Conservation (phyloP, 2,113 vertebrate species). For the Protobothrops mucrosquamatus region DNA sequence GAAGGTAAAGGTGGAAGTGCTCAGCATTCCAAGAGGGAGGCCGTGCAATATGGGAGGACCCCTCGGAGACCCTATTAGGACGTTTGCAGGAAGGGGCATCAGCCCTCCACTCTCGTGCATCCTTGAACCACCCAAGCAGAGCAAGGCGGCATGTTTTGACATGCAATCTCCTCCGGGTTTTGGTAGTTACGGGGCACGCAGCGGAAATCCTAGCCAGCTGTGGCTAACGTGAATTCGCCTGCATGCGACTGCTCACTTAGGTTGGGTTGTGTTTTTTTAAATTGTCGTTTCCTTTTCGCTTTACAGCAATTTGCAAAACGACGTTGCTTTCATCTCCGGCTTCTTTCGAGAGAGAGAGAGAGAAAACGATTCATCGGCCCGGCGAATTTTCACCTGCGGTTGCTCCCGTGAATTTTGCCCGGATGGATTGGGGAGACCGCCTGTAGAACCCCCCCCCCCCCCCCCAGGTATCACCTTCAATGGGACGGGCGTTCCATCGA, state of each 20-base stretch:
- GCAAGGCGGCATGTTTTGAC: background rate
- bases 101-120: background rate
- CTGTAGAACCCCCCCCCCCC: background rate
- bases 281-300: background rate
- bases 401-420: background rate
- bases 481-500: background rate
- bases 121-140: background rate
- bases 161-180: background rate
- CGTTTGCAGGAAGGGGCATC: background rate
- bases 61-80: background rate
- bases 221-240: background rate
- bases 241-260: background rate
- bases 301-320: background rate
- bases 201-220: background rate
- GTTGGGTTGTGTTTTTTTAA: background rate
- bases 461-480: background rate
- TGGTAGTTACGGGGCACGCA: background rate
- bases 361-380: background rate
- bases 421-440: accelerated
- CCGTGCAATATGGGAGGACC: background rate
- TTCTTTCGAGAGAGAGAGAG: background rate
- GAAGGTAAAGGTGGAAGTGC: background rate
- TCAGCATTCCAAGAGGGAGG: background rate
- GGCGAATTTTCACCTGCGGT: too few species aligned
- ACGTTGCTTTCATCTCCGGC: background rate